These are phyloP conservation scores for Notiomystis cincta DNA, from an alignment of 2,113 vertebrate genomes.

Conservation along the genomic window DNA sequence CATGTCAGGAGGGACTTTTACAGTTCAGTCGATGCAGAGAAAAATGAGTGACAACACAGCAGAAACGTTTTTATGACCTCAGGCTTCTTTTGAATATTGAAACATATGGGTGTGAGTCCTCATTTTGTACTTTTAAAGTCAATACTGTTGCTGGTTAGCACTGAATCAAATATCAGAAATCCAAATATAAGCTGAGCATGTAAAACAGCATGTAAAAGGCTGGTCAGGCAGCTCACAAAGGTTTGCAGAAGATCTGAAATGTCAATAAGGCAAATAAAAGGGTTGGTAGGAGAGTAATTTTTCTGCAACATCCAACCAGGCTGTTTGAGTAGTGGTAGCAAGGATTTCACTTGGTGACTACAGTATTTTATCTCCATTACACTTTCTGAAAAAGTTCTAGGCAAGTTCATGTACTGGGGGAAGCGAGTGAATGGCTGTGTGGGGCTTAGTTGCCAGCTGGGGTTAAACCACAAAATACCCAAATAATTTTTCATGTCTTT, in stretches of 20 bases:
- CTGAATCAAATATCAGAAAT: not conserved
- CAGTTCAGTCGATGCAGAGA: not conserved
- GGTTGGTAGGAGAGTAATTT: not conserved
- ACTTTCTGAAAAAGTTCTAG: not conserved
- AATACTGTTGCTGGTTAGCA: not conserved
- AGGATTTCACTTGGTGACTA: not conserved
- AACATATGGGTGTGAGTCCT: not conserved
- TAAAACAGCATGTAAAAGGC: not conserved
- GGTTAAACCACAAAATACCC: not conserved
- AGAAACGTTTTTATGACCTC: not conserved
- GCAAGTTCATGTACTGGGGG: not conserved
- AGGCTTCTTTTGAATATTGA: not conserved
- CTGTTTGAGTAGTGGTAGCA: not conserved
- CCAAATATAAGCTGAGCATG: not conserved
- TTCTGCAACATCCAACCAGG: not conserved
- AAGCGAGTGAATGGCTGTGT: not conserved
- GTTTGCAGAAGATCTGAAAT: not conserved
- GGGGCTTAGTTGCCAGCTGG: not conserved
- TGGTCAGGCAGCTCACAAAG: not conserved
- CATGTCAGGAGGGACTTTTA: not conserved
- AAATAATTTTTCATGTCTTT: not conserved
- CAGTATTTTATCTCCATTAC: not conserved
- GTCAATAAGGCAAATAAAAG: not conserved
- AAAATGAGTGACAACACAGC: not conserved
- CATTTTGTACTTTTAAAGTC: not conserved